These are phyloP conservation scores for Odocoileus virginianus DNA, from an alignment of 2,113 vertebrate species.

Conservation along the genomic window DNA sequence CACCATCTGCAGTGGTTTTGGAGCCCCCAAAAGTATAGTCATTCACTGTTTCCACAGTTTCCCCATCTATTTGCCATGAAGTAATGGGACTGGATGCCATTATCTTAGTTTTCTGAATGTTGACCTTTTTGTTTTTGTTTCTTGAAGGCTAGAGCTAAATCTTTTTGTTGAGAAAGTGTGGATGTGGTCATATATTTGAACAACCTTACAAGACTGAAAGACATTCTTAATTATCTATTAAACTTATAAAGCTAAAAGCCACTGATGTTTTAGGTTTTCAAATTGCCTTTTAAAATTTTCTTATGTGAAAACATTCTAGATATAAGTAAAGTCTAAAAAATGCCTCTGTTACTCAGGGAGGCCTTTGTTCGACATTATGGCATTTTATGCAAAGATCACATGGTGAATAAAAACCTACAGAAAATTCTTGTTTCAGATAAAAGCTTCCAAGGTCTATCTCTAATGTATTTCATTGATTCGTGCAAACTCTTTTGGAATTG, in stretches of 20 bases:
- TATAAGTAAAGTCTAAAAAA: neutral
- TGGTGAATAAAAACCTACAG: neutral
- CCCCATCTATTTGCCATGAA: neutral
- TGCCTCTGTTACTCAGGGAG: neutral
- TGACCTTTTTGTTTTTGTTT: neutral
- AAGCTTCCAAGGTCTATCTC: neutral
- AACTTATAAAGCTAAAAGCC: neutral
- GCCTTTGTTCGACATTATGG: neutral
- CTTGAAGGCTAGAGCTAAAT: neutral
- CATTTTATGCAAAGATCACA: neutral
- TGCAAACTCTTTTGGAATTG: neutral
- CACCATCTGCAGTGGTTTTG: neutral
- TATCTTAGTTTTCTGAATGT: neutral
- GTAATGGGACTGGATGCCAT: rapidly evolving
- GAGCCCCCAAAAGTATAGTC: neutral
- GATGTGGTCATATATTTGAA: neutral
- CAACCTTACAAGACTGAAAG: neutral
- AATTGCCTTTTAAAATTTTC: neutral
- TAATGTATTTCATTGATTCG: rapidly evolving
- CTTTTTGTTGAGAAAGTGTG: neutral
- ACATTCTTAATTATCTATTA: neutral
- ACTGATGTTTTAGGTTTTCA: neutral
- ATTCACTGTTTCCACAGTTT: neutral
- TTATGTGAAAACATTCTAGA: neutral
- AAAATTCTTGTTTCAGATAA: neutral